Conservation (phyloP, 1,140 invertebrate species). For the Whitmania pigra region DNA sequence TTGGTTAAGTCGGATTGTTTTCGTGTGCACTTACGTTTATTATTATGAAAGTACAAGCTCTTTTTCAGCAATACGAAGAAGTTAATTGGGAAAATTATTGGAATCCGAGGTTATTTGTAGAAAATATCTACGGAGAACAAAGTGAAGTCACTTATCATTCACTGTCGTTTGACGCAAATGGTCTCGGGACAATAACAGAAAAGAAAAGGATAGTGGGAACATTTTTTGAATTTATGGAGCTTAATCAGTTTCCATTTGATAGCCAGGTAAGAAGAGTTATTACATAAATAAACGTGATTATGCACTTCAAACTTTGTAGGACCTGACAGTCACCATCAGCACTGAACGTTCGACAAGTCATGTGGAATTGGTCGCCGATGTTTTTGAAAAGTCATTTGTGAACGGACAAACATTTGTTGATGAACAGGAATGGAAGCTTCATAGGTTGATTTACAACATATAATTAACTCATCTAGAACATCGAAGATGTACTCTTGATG, state of each 20-base stretch:
- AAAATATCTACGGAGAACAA: constrained; percentile 41
- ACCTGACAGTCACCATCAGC: constrained; percentile 40
- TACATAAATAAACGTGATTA: background rate
- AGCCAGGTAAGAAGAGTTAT: constrained; percentile 21
- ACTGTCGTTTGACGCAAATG: constrained; percentile 19
- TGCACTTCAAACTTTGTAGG: constrained; percentile 29
- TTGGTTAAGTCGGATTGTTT: constrained; percentile 3
- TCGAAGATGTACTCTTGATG: background rate
- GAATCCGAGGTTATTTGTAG: constrained; percentile 42
- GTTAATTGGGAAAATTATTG: constrained; percentile 37
- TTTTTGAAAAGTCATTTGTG: constrained; percentile 37
- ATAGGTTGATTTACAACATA: background rate
- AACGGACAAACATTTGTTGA: constrained; percentile 42
- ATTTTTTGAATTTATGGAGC: constrained; percentile 27
- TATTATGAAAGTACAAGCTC: no score
- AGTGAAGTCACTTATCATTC: constrained; percentile 21
- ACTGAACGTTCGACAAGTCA: constrained; percentile 38
- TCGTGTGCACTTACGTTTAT: no score
- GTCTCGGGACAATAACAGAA: constrained; percentile 21
- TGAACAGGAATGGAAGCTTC: constrained; percentile 40
- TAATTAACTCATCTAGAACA: background rate
- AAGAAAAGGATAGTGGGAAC: constrained; percentile 24
- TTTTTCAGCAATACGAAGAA: constrained; percentile 30
- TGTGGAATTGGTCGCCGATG: constrained; percentile 38
- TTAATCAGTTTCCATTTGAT: constrained; percentile 27